phyloP scores from a whole-genome alignment of 2,113 vertebrate genomes.

The Rallus limicola region DNA sequence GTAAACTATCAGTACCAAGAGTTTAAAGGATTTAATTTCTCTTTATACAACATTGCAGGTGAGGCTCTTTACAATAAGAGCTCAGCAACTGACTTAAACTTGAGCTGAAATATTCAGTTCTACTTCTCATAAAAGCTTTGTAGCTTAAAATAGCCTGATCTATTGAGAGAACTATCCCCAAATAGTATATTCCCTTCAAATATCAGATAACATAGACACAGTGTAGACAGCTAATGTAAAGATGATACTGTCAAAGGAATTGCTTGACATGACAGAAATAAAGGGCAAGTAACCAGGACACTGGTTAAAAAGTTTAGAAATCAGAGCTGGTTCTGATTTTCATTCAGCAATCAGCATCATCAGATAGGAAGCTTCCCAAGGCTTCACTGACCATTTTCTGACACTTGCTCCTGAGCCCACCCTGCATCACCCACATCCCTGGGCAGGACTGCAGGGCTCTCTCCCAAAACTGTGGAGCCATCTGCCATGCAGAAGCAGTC shows the following conservation, averaged over 20 bases:
- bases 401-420: neutral
- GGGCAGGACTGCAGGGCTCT: neutral
- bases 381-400: neutral
- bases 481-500: neutral
- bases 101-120: neutral
- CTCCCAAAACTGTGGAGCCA: neutral
- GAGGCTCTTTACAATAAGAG: neutral
- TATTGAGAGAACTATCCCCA: neutral
- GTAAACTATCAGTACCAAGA: neutral
- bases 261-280: neutral
- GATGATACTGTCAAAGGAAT: neutral
- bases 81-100: neutral
- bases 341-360: neutral
- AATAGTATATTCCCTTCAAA: neutral
- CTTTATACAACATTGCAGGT: neutral
- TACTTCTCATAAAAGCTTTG: neutral
- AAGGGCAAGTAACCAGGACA: neutral
- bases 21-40: neutral
- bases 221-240: neutral
- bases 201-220: neutral
- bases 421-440: no score
- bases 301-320: neutral
- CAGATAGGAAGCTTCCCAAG: neutral
- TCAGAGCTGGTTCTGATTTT: neutral
- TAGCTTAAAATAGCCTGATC: conserved; percentile 18